Evolutionary conservation across 2,888 invertebrate genomes (phyloP), one percentile per base, ranked within the genome.

Genomic region (Drosophila diplacantha): DNA sequence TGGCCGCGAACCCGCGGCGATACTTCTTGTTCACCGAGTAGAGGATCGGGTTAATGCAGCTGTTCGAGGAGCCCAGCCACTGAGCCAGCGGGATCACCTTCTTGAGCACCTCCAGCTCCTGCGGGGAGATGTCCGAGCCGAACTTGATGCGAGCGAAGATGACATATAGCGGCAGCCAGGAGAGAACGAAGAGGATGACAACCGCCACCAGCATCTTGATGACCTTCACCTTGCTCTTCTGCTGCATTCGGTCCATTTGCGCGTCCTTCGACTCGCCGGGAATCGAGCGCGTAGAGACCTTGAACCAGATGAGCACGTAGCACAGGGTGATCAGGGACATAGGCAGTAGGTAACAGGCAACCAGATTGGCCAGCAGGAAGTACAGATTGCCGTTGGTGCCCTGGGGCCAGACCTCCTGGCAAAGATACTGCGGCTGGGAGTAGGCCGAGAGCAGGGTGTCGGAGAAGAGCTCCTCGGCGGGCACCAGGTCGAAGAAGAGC

Each of bases 1-100:
- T 95, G 18, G 95, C 96, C 39, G 94, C 92, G 87, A 98, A 97
- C 5, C 97, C 97, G 63, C 94, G 92, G 14, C 97, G 91, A 88
- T 95, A 98, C 87, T 97, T 97, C 87, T 95, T 95, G 89, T 97
- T 97, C 89, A 97, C 97, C 3, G 96, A 96, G 88, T 97, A 97
- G 59, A 98, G 90, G 69, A 98, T 93, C 0, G 97, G 97, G 88
- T 98, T 98, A 85, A 97, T 96, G 90, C 97, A 97, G 20, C 96
- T 96, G 88, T 98, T 98, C 18, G 96, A 96, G 0, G 96, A 93
- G 3, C 97, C 97, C 46, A 98, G 90, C 96, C 95, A 96, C 87
- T 96, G 97, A 6, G 95, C 96, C 51, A 97, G 91, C 5, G 97
- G 97, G 18, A 95, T 94, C 3, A 94, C 93, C 20, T 94, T 92